These are phyloP conservation scores for Neotragus pygmaeus DNA, from an alignment of 2,113 vertebrate genomes.

Conservation along the genomic window DNA sequence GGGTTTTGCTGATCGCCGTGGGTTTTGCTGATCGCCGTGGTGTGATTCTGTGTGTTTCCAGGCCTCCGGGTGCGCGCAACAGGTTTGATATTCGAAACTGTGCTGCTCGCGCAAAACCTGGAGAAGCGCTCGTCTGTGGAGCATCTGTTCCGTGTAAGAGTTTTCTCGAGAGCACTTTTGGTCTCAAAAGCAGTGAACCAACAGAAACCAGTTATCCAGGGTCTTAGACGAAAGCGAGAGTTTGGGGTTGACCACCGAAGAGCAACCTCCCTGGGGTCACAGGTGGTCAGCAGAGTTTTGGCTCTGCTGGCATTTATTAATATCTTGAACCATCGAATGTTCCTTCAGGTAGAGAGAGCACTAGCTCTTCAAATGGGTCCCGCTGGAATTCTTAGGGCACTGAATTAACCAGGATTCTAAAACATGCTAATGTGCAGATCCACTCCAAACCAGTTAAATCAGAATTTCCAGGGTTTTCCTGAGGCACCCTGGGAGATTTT, in stretches of 20 bases:
- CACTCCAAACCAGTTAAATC: neutral
- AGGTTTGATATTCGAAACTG: neutral
- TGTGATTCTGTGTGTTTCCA: neutral
- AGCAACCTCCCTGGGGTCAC: neutral
- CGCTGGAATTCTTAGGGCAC: neutral
- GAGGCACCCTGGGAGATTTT: neutral
- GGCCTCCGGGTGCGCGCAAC: neutral
- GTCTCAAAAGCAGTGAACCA: neutral
- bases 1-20: neutral
- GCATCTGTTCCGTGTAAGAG: neutral
- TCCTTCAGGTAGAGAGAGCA: neutral
- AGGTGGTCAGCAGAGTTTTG: neutral
- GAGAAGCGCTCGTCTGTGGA: neutral
- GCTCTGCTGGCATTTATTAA: neutral
- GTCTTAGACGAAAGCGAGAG: neutral
- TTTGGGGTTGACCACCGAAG: neutral
- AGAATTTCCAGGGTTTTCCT: neutral
- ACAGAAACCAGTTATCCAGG: neutral
- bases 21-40: neutral
- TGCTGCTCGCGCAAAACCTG: neutral
- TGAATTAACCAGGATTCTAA: neutral
- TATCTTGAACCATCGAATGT: neutral
- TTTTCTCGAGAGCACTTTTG: neutral
- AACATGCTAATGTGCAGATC: neutral
- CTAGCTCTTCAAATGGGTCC: neutral